These are phyloP conservation scores for Nanger granti DNA, from an alignment of 2,113 vertebrate species.

Conservation along the genomic window DNA sequence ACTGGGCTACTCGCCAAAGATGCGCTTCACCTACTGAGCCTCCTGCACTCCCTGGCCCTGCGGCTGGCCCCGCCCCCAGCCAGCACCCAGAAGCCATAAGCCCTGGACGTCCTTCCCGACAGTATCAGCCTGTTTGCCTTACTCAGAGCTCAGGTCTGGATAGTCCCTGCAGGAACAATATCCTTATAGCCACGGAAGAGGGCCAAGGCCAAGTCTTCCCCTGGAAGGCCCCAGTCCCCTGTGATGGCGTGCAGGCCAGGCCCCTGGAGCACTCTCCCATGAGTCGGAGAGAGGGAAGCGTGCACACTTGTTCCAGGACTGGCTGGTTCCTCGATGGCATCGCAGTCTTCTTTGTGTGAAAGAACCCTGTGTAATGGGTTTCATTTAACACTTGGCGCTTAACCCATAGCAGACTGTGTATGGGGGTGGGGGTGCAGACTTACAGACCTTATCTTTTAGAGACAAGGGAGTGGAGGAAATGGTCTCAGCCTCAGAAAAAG, in stretches of 20 bases:
- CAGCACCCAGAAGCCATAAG: not conserved
- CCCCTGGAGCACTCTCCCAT: not conserved
- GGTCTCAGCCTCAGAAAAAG: not conserved
- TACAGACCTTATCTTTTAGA: not conserved
- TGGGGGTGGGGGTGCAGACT: not conserved
- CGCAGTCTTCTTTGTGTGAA: not conserved
- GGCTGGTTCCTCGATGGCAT: not conserved
- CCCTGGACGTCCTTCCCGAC: not conserved
- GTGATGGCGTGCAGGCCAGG: not conserved
- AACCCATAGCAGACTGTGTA: not conserved
- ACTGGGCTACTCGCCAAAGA: slow-evolving; percentile 77
- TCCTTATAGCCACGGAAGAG: not conserved
- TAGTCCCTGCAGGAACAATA: not conserved
- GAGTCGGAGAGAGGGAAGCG: not conserved
- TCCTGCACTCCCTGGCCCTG: not conserved
- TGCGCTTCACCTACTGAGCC: slow-evolving; percentile 76
- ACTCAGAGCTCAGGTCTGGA: not conserved
- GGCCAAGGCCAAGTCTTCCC: not conserved
- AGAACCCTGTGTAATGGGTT: not conserved
- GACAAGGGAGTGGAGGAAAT: not conserved
- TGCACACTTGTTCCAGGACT: not conserved
- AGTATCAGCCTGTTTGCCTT: not conserved
- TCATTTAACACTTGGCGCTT: not conserved
- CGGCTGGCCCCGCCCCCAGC: not conserved
- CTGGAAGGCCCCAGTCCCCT: not conserved